Evolutionary conservation across 2,113 vertebrate genomes (phyloP), one percentile per base, ranked within the genome.

Genomic region (Ancistrus triradiatus): DNA sequence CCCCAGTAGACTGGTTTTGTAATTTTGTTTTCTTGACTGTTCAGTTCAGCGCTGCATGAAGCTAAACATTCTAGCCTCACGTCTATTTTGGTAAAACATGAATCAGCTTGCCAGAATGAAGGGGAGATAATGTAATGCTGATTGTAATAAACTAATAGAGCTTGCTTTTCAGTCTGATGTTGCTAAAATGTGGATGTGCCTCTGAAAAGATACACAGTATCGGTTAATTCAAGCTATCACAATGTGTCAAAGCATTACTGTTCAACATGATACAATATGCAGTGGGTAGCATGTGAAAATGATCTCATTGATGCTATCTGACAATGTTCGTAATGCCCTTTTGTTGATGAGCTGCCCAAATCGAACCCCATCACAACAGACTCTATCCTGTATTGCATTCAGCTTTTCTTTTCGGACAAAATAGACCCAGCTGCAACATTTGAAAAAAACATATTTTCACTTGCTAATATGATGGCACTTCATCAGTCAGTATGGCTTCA

Each of bases 401-500:
- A 66, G 13, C 25, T 6, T 47, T 14, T 55, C 18, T 47, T 35
- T 55, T 6, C 4, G 14, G 17, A 9, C 13, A 40, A 31, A 47
- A 58, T 42, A 66, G 46, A 50, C 7, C 22, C 64, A 66, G 44
- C 64, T 59, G 64, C 8, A 3, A n/a, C 44, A 42, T 15, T 38
- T 1, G 21, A 10, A 33, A 60, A 11, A 46, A 55, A 19, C 51
- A 58, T 59, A 66, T 52, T 70, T 70, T 70, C 42, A 63, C 27
- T 62, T 69, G 63, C 53, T 67, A 70, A 74, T 43, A 11, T 7
- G 17, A n/a, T 74, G 68, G 73, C 63, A 50, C 21, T 57, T 56
- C 59, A 55, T 74, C 63, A 67, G 47, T 67, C 63, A 67, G 7
- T 53, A 37, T 17, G 4, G 19, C 24, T 59, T 25, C 25, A 70